Conservation (phyloP, 2,113 vertebrate genomes). For the Acanthisitta chloris region DNA sequence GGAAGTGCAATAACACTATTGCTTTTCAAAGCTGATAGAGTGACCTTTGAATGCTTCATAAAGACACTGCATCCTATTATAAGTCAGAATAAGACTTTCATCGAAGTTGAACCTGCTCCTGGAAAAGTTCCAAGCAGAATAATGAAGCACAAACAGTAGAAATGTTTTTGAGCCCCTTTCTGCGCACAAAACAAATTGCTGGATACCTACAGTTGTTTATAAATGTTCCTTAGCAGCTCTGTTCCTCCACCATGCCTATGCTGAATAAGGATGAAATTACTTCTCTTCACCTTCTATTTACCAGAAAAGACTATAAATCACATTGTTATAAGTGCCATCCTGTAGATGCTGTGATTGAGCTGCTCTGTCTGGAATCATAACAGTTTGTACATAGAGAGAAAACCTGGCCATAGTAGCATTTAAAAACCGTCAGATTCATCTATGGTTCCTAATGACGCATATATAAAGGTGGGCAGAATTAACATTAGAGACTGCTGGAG, state of each 20-base stretch:
- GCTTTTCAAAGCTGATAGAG: not conserved
- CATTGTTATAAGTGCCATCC: not conserved
- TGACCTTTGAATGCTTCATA: not conserved
- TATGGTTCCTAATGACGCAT: not conserved
- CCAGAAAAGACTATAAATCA: not conserved
- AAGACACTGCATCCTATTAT: not conserved
- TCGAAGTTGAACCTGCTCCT: accelerated
- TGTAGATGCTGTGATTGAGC: not conserved
- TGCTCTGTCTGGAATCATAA: not conserved
- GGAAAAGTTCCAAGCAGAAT: not conserved
- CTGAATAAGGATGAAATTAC: not conserved
- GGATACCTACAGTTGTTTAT: not conserved
- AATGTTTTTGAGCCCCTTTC: not conserved
- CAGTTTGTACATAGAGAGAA: not conserved
- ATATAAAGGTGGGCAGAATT: not conserved
- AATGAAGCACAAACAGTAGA: not conserved
- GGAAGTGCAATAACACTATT: not conserved
- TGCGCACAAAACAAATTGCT: not conserved
- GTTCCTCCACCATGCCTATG: not conserved
- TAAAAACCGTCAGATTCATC: not conserved
- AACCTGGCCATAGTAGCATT: not conserved
- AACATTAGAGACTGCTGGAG: not conserved
- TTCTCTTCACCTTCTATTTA: not conserved
- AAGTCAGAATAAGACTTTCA: not conserved
- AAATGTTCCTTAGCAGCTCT: not conserved